These are phyloP conservation scores for Apodemus agrarius DNA, from an alignment of 2,797 vertebrate species.

Conservation along the genomic window DNA sequence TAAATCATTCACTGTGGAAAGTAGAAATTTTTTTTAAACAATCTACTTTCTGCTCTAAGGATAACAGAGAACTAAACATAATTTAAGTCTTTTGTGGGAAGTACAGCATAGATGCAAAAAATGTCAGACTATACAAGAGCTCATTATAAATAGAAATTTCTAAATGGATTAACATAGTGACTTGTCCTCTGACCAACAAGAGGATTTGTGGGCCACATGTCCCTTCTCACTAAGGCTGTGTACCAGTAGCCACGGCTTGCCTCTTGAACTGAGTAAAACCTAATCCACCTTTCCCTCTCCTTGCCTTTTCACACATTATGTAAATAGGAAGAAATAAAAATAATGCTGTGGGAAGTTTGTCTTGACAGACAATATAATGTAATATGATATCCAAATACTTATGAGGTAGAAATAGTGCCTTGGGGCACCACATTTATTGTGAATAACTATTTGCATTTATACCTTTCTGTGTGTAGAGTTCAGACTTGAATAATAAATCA, in stretches of 20 bases:
- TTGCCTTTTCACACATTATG: slow-evolving; percentile 59
- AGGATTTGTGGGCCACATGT: background rate
- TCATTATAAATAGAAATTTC: slow-evolving; percentile 46
- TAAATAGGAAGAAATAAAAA: slow-evolving; percentile 59
- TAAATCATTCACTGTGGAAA: slow-evolving; percentile 50
- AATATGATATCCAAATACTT: slow-evolving; percentile 64
- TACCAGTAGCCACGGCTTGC: background rate
- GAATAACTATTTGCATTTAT: slow-evolving; percentile 67
- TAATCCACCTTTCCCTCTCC: slow-evolving; percentile 37
- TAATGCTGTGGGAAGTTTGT: slow-evolving; percentile 35
- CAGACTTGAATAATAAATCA: slow-evolving; percentile 62
- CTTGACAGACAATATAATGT: slow-evolving; percentile 67
- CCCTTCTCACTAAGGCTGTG: background rate
- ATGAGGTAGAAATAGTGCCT: slow-evolving; percentile 57
- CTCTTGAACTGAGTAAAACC: slow-evolving; percentile 5
- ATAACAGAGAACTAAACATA: slow-evolving; percentile 49
- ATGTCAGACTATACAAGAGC: slow-evolving; percentile 7
- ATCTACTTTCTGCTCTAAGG: slow-evolving; percentile 25
- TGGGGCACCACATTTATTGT: slow-evolving; percentile 48
- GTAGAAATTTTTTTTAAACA: slow-evolving; percentile 42
- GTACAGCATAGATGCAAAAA: background rate
- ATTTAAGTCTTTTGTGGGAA: slow-evolving; percentile 46
- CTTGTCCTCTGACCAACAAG: slow-evolving; percentile 19
- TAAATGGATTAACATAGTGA: background rate
- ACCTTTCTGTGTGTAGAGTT: slow-evolving; percentile 50